These are phyloP conservation scores for Scaptomyza parva DNA, from an alignment of 2,888 invertebrate genomes.

Conservation along the genomic window DNA sequence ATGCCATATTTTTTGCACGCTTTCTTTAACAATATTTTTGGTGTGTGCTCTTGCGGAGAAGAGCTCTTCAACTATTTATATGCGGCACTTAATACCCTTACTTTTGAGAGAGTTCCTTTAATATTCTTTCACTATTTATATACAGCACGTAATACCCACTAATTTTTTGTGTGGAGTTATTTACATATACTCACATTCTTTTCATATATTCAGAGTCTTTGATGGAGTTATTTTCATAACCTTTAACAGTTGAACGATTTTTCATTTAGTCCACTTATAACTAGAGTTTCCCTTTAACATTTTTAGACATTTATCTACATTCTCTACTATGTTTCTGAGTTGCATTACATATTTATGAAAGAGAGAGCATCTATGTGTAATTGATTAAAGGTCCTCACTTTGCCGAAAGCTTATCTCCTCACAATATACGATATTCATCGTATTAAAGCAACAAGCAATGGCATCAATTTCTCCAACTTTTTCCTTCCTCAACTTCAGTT, in stretches of 20 bases:
- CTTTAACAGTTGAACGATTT: too few species aligned
- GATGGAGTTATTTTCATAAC: too few species aligned
- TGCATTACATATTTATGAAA: not conserved
- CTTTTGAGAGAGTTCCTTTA: not conserved
- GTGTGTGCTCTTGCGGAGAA: too few species aligned
- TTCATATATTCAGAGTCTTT: too few species aligned
- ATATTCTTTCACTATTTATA: too few species aligned
- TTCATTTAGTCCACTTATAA: too few species aligned
- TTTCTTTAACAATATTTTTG: conserved; percentile 54
- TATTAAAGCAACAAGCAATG: conserved; percentile 21
- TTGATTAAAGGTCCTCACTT: too few species aligned
- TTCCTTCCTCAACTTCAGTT: not conserved
- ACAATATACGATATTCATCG: conserved; percentile 53
- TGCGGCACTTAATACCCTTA: conserved; percentile 20
- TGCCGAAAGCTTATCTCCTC: conserved; percentile 71
- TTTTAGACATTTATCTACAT: too few species aligned
- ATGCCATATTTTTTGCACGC: conserved; percentile 68
- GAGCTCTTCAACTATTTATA: conserved; percentile 10
- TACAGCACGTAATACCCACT: too few species aligned
- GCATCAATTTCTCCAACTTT: conserved; percentile 16
- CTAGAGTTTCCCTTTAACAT: too few species aligned
- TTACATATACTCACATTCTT: too few species aligned
- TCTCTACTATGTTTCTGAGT: not conserved
- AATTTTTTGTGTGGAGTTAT: too few species aligned
- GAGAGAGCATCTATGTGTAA: conserved; percentile 11